Evolutionary conservation across 2,888 invertebrate species (phyloP).

Genomic region (Odontocerum albicorne): DNA sequence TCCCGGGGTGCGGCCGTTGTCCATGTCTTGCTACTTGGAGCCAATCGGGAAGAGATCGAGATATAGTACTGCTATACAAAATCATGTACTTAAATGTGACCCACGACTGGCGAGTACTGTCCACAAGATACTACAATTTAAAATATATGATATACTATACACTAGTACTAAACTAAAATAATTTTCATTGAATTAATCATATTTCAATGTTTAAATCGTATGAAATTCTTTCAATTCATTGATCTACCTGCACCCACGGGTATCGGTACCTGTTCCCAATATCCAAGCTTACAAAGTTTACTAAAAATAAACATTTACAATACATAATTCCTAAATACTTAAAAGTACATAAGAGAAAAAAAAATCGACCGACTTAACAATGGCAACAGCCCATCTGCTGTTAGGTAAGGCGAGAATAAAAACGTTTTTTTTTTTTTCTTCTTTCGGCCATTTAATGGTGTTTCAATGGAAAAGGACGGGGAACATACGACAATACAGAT

Average conservation of each 20-base stretch:
- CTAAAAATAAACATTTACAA: slow-evolving; percentile 20
- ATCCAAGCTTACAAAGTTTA: background rate
- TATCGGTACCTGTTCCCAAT: background rate
- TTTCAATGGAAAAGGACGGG: slow-evolving; percentile 9
- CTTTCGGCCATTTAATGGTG: slow-evolving; percentile 15
- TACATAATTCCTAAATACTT: slow-evolving; percentile 19
- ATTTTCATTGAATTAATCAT: too few relatives aligned
- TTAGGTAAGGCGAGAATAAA: slow-evolving; percentile 24
- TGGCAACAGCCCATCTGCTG: slow-evolving; percentile 24
- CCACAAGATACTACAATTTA: too few relatives aligned
- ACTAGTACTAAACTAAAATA: too few relatives aligned
- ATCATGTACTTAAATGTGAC: too few relatives aligned
- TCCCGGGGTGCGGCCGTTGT: too few relatives aligned
- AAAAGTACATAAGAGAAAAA: slow-evolving; percentile 20
- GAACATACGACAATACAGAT: slow-evolving; percentile 10
- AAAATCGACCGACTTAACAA: slow-evolving; percentile 22
- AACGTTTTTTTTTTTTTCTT: slow-evolving; percentile 22
- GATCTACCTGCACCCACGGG: slow-evolving; percentile 7
- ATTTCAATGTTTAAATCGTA: slow-evolving; percentile 15
- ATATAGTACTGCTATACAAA: too few relatives aligned
- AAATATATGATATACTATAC: too few relatives aligned
- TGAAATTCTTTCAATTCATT: slow-evolving; percentile 5
- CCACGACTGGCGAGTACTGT: too few relatives aligned
- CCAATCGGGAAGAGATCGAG: too few relatives aligned
- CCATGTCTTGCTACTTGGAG: too few relatives aligned